These are phyloP conservation scores for Drosophila nannoptera DNA, from an alignment of 1,140 invertebrate species.

Conservation along the genomic window DNA sequence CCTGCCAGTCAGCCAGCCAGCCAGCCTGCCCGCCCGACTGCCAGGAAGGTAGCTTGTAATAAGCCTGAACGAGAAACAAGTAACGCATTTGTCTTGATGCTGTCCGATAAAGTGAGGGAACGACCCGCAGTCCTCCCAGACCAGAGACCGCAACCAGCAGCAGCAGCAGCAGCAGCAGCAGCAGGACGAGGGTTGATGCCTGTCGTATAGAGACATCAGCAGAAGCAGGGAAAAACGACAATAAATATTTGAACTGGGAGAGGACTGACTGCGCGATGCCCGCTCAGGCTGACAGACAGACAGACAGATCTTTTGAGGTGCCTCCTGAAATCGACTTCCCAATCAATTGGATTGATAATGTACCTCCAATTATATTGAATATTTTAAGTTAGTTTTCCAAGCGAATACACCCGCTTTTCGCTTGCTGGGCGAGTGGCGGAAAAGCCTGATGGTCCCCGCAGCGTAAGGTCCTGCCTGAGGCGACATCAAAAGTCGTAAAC, in stretches of 20 bases:
- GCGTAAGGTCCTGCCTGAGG: conserved; percentile 4
- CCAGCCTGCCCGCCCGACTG: conserved; percentile 10
- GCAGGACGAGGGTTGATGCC: conserved; percentile 52
- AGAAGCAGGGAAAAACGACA: not conserved
- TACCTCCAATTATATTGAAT: too few species aligned
- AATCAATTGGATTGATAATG: not conserved
- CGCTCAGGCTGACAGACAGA: not conserved
- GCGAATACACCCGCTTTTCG: too few species aligned
- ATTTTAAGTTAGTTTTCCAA: too few species aligned
- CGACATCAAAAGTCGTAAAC: conserved; percentile 70
- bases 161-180: conserved; percentile 15
- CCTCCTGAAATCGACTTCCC: too few species aligned
- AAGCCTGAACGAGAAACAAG: conserved; percentile 76
- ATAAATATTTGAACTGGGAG: too few species aligned
- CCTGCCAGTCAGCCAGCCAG: not conserved
- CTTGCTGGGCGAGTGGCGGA: not conserved
- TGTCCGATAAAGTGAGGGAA: conserved; percentile 64
- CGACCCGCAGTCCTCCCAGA: not conserved
- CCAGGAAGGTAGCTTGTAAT: conserved; percentile 68
- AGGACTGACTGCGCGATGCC: not conserved
- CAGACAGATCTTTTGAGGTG: not conserved
- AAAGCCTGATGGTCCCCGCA: not conserved
- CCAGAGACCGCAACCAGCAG: conserved; percentile 27
- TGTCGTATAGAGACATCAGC: conserved; percentile 42
- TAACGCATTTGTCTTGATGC: conserved; percentile 78